Base-by-base conservation (phyloP, 1,140 invertebrate species). In the Thalassaphorura encarpata region DNA sequence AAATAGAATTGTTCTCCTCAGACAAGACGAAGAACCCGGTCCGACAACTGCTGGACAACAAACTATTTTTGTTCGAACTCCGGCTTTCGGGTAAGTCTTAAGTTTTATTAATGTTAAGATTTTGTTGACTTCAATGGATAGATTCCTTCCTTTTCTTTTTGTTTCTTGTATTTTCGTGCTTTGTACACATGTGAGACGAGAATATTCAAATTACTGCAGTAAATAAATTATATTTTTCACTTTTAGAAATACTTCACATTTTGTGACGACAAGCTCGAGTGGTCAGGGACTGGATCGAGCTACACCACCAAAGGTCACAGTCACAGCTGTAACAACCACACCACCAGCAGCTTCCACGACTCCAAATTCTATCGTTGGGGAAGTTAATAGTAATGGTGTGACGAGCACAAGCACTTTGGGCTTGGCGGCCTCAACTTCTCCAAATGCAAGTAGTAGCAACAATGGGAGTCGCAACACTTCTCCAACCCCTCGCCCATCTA, bases 1-100 rank as follows among this genome's bases (percentile, higher is more conserved):
- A n/a, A 49, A 55, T 26, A 64, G 58, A 40, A 58, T 64, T 54
- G 56, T 64, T 27, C 42, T 64, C 2, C 21, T 64, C 13, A 27
- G 62, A 45, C 58, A 54, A 52, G 56, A 61, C 48, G 62, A 64
- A 33, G 62, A 64, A 46, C 13, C 40, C 15, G 45, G 39, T 28
- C 21, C 27, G n/a, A 24, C 60, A 27, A 41, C 47, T 28, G 39
- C 39, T 19, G 50, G 40, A 47, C 15, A 40, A 43, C 62, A 64
- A 59, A 55, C 62, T 21, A 64, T 64, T 36, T 58, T 64, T 46
- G 58, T 64, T 41, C 62, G 62, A 13, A 51, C 58, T 18, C 59
- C 62, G 18, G 57, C 60, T 46, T 60, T 63, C 41, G 61, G 53
- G 61, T 63, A 57, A 58, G 55, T 6, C 23, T 2, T 18, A 16